Base-by-base conservation (phyloP, 1,140 invertebrate species). In the Triops longicaudatus region DNA sequence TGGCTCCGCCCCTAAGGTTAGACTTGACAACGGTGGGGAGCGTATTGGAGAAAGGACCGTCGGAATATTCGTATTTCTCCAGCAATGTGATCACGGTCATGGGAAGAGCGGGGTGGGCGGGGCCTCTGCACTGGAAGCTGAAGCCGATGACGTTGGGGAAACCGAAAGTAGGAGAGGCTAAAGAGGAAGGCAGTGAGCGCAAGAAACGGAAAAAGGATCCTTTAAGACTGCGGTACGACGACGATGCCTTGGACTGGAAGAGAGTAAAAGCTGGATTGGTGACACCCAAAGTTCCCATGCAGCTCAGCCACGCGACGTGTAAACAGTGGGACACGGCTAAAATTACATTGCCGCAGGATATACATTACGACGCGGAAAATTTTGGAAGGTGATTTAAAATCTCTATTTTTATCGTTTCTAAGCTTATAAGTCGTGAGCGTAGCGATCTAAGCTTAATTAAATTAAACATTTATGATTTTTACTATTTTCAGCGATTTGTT, bases 91-190 rank as follows among this genome's bases (percentile, higher is more conserved):
- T 63, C 5, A 22, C 10, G 1, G 6, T 63, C 5, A 63, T 63
- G 50, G 50, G 50, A 28, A 81, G 90, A 17, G 85, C 86, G 77
- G 88, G 90, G 50, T 93, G 91, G 92, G 91, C 89, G 44, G 91
- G 92, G 1, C 91, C 91, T 31, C 83, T 87, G 43, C 90, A 93
- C 82, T 93, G 92, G 92, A 90, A 89, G 80, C 84, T 90, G 17
- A 63, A 43, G 37, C 14, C 14, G 14, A 71, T 26, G 73, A 72
- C 11, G 71, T 75, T 17, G 74, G 41, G 28, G 71, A 78, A 72
- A 50, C 78, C 43, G 22, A 63, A 73, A 37, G 1, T 26, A 74
- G 73, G 37, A 6, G 50, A 63, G 31, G n/a, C 22, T 2, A 77
- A 31, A 27, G 26, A 72, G 11, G 72, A 76, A 74, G 73, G 44